A percentile compares a stretch with the other conserved stretches of the same genome.
Conservation (phyloP, 2,888 invertebrate species). For the Latrodectus hesperus region DNA sequence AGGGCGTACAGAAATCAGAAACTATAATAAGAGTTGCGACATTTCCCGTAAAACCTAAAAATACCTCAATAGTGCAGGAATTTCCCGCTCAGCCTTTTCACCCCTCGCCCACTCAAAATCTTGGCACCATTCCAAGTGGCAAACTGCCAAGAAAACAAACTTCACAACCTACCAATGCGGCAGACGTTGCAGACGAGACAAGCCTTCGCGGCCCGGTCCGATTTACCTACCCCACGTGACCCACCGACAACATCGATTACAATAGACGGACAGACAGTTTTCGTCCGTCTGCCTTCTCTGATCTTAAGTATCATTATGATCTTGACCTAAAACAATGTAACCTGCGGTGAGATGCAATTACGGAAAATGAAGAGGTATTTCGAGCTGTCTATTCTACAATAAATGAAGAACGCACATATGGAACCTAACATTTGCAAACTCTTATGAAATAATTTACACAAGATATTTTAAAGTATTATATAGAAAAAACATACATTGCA, state of each 20-base stretch:
- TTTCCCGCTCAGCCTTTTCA: constrained; percentile 4
- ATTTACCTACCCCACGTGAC: constrained; percentile 23
- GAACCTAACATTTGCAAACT: no score
- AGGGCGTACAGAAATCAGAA: constrained; percentile 22
- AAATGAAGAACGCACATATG: no score
- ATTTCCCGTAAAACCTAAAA: constrained; percentile 55
- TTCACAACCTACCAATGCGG: constrained; percentile 64
- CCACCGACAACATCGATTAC: constrained; percentile 37
- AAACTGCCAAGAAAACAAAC: constrained; percentile 45
- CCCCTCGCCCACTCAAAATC: constrained; percentile 7
- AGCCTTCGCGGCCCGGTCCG: constrained; percentile 23
- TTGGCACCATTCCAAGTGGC: constrained; percentile 61
- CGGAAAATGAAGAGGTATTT: no score
- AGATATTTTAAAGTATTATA: no score
- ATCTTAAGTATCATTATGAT: not conserved
- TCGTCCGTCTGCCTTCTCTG: not conserved
- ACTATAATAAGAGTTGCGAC: constrained; percentile 17
- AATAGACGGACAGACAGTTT: constrained; percentile 2
- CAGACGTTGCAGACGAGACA: constrained; percentile 68
- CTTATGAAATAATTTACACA: no score
- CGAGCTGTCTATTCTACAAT: no score
- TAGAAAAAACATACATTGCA: no score
- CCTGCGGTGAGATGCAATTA: no score
- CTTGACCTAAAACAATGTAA: no score
- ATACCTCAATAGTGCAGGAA: constrained; percentile 41